Evolutionary conservation across 30 jellyfish, hydroid and myxozoan genomes (phyloP).

Genomic region (Calvadosia cruxmelitensis): DNA sequence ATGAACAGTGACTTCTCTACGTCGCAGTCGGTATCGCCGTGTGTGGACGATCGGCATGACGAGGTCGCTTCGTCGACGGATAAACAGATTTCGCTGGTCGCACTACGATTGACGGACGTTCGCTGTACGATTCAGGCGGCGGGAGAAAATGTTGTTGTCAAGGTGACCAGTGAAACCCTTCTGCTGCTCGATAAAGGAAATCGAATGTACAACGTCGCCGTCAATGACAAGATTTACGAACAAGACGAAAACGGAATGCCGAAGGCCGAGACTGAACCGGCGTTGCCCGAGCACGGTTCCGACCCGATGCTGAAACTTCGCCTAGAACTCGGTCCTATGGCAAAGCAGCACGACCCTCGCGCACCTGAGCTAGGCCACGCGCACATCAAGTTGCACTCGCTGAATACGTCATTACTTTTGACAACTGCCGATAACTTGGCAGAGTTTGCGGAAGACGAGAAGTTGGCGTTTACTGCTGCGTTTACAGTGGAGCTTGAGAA

Average conservation of each 20-base stretch:
- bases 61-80: constrained; percentile 17
- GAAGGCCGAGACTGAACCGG: constrained; percentile 14
- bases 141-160: constrained; percentile 30
- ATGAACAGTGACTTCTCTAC: not conserved
- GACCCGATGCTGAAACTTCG: constrained; percentile 40
- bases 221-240: constrained; percentile 52
- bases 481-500: constrained; percentile 40
- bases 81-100: constrained; percentile 57
- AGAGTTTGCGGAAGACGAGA: constrained; percentile 92
- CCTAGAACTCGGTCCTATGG: constrained; percentile 61
- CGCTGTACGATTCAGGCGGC: constrained; percentile 43
- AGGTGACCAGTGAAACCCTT: constrained; percentile 36
- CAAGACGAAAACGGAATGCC: not conserved
- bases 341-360: constrained; percentile 34
- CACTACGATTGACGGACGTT: constrained; percentile 34
- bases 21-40: constrained; percentile 24
- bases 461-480: constrained; percentile 41
- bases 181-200: constrained; percentile 52
- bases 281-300: constrained; percentile 1
- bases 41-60: not conserved
- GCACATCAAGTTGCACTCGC: constrained; percentile 35
- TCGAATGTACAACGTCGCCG: constrained; percentile 38
- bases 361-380: constrained; percentile 69
- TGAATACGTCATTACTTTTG: constrained; percentile 50
- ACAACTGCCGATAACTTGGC: constrained; percentile 73